Base-by-base conservation (phyloP, 2,113 vertebrate genomes). In the Ginglymostoma cirratum region DNA sequence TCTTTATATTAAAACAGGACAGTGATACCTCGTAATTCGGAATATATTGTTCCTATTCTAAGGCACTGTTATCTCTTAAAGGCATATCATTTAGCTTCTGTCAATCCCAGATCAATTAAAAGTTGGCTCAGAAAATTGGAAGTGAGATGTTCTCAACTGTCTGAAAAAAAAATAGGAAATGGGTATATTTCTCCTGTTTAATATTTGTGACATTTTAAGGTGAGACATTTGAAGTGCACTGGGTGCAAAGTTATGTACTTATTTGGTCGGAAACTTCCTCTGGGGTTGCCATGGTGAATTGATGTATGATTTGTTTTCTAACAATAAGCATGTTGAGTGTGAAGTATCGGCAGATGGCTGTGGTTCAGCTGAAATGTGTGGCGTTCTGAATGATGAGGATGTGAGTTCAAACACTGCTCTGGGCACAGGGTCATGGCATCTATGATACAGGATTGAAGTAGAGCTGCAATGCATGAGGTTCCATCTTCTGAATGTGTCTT, bases 211-310 rank as follows among this genome's bases (percentile, higher is more conserved):
- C 52, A 90, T 90, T 90, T 90, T 90, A 27, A 61, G 52, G 2
- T 90, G 52, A 61, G 87, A 90, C 27, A 90, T 90, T 90, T 90
- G 87, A 90, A 61, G 52, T 90, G 12, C 61, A 27, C 48, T 55
- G 10, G 86, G 34, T 89, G 87, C 52, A 61, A 90, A 52, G 61
- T 90, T 34, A 90, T 55, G 61, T 90, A 55, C 30, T 90, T 55
- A 61, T 90, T 90, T 55, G 0, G 52, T 90, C 27, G 4, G 34
- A 90, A 90, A 61, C 61, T 55, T 65, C 48, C 86, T 48, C 52
- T 34, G 27, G 52, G 30, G 87, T 90, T 90, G 87, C 17, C 87
- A 90, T 90, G 87, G 52, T 90, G 87, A 90, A 90, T 55, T 90
- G 87, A 52, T 17, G 30, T 19, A 90, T 89, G n/a, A 90, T 30